Conservation (phyloP, 2,113 vertebrate genomes). For the Gymnocephalus cernua region DNA sequence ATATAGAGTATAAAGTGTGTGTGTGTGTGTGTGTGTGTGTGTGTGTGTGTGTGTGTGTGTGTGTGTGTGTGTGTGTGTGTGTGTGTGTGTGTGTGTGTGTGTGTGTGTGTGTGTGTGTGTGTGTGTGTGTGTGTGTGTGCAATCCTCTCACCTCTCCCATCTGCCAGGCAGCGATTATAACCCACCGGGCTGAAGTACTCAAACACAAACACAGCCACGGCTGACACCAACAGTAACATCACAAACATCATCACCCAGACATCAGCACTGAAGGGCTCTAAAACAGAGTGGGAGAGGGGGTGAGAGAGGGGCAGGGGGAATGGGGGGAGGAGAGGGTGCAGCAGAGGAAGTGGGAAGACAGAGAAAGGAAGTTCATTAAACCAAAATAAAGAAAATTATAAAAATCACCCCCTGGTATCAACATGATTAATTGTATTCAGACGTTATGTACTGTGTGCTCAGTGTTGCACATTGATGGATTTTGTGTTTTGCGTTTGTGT, state of each 20-base stretch:
- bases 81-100: conserved; percentile 6
- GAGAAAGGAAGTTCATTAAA: conserved; percentile 50
- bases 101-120: conserved; percentile 26
- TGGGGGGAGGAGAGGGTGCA: neutral
- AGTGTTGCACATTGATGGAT: conserved; percentile 9
- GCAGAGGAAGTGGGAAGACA: conserved; percentile 36
- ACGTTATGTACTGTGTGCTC: neutral
- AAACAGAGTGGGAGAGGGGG: conserved; percentile 30
- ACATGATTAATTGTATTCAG: conserved; percentile 44
- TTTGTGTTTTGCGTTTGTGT: conserved; percentile 24
- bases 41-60: conserved; percentile 23
- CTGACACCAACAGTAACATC: conserved; percentile 98
- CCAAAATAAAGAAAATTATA: conserved; percentile 29
- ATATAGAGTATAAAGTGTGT: conserved; percentile 15
- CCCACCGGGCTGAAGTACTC: conserved; percentile 99
- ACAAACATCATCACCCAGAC: conserved; percentile 99
- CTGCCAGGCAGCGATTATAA: conserved; percentile 98
- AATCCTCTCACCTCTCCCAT: conserved; percentile 93
- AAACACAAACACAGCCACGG: conserved; percentile 96
- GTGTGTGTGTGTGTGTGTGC: conserved; percentile 31
- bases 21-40: conserved; percentile 10
- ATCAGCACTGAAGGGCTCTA: conserved; percentile 98
- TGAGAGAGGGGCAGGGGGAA: neutral
- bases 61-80: conserved; percentile 8
- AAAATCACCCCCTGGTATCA: conserved; percentile 40